These are phyloP conservation scores for Hiodon tergisus DNA, from an alignment of 2,113 vertebrate genomes.

Conservation along the genomic window DNA sequence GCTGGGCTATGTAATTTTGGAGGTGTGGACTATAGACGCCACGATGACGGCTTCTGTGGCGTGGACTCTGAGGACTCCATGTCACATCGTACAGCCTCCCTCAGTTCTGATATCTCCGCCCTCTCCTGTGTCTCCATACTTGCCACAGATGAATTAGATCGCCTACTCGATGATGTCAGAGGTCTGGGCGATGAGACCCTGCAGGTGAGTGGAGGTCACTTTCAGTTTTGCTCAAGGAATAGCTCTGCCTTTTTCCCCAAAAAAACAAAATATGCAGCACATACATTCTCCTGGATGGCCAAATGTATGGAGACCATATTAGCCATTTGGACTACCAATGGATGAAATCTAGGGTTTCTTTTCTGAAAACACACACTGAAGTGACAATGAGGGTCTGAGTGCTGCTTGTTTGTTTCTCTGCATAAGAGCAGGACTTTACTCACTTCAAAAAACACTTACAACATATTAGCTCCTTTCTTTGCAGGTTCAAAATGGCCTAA, in stretches of 20 bases:
- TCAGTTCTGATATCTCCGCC: conserved; percentile 61
- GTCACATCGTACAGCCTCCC: conserved; percentile 45
- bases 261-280: neutral
- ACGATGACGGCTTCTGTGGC: conserved; percentile 34
- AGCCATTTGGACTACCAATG: too few species aligned
- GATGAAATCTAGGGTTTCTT: too few species aligned
- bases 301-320: too few species aligned
- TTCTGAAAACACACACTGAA: too few species aligned
- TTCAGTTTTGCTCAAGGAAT: neutral
- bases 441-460: too few species aligned
- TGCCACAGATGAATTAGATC: conserved; percentile 61
- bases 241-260: neutral
- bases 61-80: conserved; percentile 30
- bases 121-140: conserved; percentile 64
- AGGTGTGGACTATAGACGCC: conserved; percentile 50
- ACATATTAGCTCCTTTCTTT: too few species aligned
- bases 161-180: conserved; percentile 61
- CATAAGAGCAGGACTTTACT: too few species aligned
- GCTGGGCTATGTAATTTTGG: conserved; percentile 62
- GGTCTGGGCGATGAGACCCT: conserved; percentile 52
- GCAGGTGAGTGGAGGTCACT: conserved; percentile 45
- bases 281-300: neutral
- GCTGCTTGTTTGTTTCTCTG: too few species aligned
- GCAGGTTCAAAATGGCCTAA: too few species aligned
- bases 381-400: too few species aligned